These are phyloP conservation scores for Andricus quercusramuli DNA, from an alignment of 2,888 invertebrate species.

Conservation along the genomic window DNA sequence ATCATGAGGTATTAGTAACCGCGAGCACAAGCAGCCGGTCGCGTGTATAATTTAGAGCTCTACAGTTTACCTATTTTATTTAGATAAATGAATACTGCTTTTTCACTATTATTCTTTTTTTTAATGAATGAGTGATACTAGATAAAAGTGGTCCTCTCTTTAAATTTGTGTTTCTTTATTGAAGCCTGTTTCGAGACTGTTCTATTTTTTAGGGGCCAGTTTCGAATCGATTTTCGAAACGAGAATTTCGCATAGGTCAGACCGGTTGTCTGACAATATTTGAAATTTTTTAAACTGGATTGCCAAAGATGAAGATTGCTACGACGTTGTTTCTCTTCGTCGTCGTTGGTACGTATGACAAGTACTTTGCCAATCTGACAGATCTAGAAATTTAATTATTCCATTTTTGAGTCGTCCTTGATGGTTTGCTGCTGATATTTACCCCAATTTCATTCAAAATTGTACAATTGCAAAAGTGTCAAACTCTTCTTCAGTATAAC, in stretches of 20 bases:
- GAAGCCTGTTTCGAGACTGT: not conserved
- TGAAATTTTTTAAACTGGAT: slow-evolving; percentile 49
- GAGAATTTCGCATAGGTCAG: slow-evolving; percentile 7
- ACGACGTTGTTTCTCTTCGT: slow-evolving; percentile 72
- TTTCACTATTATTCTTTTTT: not conserved
- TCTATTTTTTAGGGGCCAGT: not conserved
- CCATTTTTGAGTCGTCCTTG: not conserved
- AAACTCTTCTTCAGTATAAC: not conserved
- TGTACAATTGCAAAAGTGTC: not conserved
- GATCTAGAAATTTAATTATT: not conserved
- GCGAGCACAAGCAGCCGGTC: slow-evolving; percentile 67
- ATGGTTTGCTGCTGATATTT: not conserved
- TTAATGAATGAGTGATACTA: not conserved
- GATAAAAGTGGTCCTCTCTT: not conserved
- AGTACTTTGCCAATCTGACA: not conserved
- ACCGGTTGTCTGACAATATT: slow-evolving; percentile 45
- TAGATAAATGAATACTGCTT: not conserved
- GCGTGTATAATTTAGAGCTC: slow-evolving; percentile 55
- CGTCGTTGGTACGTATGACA: slow-evolving; percentile 70
- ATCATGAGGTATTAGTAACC: slow-evolving; percentile 72
- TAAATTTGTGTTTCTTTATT: not conserved
- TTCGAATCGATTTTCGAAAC: not conserved
- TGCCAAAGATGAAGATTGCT: slow-evolving; percentile 71
- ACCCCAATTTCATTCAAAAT: not conserved
- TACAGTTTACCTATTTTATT: not conserved